phyloP scores from a whole-genome alignment of 2,113 vertebrate species.

The Lamprotornis superbus region DNA sequence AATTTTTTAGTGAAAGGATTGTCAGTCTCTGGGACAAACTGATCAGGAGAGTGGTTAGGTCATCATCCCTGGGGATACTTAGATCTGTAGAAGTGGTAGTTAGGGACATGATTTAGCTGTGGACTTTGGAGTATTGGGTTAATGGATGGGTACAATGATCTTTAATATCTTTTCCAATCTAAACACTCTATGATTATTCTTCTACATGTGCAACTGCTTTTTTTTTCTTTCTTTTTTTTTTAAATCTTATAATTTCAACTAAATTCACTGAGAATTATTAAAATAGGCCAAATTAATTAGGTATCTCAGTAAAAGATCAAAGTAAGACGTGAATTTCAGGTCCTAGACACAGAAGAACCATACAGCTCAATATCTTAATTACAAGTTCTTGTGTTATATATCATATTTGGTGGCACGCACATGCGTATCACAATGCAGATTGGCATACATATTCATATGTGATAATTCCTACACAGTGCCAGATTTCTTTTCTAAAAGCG shows the following conservation, averaged over 20 bases:
- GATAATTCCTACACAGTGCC: background rate
- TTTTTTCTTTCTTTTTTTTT: background rate
- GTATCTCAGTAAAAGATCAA: background rate
- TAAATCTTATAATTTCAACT: background rate
- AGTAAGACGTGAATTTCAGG: background rate
- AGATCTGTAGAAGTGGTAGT: background rate
- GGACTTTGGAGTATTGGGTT: background rate
- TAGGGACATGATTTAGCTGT: background rate
- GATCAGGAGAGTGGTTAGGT: background rate
- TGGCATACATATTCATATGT: background rate
- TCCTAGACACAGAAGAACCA: background rate
- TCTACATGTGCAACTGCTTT: background rate
- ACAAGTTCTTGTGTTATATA: background rate
- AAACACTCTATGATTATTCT: background rate
- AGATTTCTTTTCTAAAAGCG: background rate
- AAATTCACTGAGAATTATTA: background rate
- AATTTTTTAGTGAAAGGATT: background rate
- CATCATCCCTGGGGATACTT: background rate
- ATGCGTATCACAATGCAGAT: background rate
- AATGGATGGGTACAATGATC: background rate
- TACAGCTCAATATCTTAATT: background rate
- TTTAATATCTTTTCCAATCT: background rate
- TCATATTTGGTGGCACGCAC: background rate
- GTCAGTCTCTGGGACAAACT: background rate
- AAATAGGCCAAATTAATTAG: background rate